Base-by-base conservation (phyloP, 2,888 invertebrate species). In the Hydropsyche betteni region DNA sequence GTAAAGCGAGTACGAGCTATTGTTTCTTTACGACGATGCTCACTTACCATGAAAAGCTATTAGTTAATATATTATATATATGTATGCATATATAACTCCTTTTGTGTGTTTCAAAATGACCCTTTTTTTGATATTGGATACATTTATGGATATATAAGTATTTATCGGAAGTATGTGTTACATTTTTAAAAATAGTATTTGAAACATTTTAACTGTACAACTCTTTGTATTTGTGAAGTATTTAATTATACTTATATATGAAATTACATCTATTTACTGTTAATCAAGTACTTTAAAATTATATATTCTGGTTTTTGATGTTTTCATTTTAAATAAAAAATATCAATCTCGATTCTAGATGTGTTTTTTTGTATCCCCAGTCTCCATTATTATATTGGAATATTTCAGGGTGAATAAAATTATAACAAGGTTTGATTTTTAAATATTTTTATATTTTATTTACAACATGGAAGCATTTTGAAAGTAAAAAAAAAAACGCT, bases 391-490 rank as follows among this genome's bases (percentile, higher is more conserved):
- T 55, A 6, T 14, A 14, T 3, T 55, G 4, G 12, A 7, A 12
- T 55, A 55, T 10, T 69, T 44, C 24, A 24, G 24, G 24, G 4
- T 36, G 50, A 50, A 34, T 14, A 34, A 58, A 72, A 38, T 55
- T n/a, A 68, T 24, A 3, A 64, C n/a, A 51, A 68, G 44, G 33
- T 8, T 53, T 36, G 55, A 74, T 74, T 70, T 58, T 72, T 74
- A 74, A 76, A 71, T 75, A 75, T 76, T 77, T 78, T 77, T 53
- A 74, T 77, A 76, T 79, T 72, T 72, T 72, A 79, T 79, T 77
- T 79, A 79, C 78, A 79, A 79, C 78, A 79, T 77, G 77, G 72
- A 79, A 79, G 78, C 78, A 77, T 74, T 79, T 74, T 76, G 76
- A 75, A 77, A 76, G 77, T 77, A 76, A 79, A 79, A 24, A 79